Conservation (phyloP, 2,113 vertebrate genomes). For the Clinocottus analis region DNA sequence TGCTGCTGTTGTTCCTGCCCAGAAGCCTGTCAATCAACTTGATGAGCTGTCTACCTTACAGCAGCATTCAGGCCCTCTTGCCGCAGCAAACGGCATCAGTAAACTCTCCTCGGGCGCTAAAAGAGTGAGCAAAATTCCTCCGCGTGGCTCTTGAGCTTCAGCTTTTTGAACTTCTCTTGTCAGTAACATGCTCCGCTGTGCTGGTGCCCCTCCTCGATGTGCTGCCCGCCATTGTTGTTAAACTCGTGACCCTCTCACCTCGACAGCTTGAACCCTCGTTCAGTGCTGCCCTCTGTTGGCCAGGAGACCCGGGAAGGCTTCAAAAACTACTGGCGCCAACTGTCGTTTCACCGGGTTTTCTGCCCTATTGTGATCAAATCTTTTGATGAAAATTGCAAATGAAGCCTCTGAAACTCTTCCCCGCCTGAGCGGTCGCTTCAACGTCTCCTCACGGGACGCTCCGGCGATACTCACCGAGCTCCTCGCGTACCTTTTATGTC, state of each 20-base stretch:
- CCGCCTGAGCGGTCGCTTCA: neutral
- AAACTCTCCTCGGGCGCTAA: conserved; percentile 10
- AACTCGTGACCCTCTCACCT: conserved; percentile 28
- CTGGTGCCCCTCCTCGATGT: neutral
- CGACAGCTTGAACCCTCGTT: neutral
- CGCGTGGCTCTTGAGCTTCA: neutral
- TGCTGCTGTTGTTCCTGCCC: conserved; percentile 27
- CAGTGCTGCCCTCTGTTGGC: conserved; percentile 22
- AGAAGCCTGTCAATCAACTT: conserved; percentile 47
- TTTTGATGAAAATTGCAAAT: too few relatives aligned
- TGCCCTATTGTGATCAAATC: too few relatives aligned
- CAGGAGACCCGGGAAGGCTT: neutral
- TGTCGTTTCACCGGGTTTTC: neutral
- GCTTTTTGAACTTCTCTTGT: conserved; percentile 17
- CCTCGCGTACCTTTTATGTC: neutral
- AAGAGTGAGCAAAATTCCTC: neutral
- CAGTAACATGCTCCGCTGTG: neutral
- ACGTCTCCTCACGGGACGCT: neutral
- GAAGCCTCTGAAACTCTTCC: neutral
- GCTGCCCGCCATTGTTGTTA: neutral
- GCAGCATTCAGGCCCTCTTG: conserved; percentile 26
- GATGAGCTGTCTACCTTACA: conserved; percentile 42
- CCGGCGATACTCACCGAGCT: neutral
- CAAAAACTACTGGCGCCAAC: neutral
- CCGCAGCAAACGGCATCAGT: conserved; percentile 41